A percentile compares a stretch with the other conserved stretches of the same genome.
Evolutionary conservation across 1,140 invertebrate genomes (phyloP).

Genomic region (Globodera ellingtonae): DNA sequence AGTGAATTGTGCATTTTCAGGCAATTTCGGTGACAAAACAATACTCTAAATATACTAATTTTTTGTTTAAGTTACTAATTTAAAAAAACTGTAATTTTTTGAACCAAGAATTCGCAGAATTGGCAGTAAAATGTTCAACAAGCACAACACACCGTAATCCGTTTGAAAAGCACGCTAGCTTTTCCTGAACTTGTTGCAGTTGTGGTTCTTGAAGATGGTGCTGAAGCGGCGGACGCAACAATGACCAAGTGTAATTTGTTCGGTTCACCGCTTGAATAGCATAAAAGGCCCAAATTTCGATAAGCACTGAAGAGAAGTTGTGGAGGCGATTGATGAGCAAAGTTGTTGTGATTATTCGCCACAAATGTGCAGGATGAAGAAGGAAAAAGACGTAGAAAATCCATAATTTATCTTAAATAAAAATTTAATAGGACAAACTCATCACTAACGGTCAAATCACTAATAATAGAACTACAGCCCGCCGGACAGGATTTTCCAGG

Average conservation of each 20-base stretch:
- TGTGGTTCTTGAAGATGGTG: background rate
- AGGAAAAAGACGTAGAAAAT: slow-evolving; percentile 21
- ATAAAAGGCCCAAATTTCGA: slow-evolving; percentile 7
- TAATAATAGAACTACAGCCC: no score
- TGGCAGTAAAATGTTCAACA: background rate
- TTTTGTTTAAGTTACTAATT: background rate
- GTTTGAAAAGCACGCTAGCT: background rate
- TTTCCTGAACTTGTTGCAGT: background rate
- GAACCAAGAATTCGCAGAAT: background rate
- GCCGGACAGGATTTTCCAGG: no score
- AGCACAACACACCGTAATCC: slow-evolving; percentile 4
- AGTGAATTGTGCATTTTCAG: slow-evolving; percentile 15
- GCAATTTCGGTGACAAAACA: slow-evolving; percentile 17
- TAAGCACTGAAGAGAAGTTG: slow-evolving; percentile 11
- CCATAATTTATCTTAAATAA: background rate
- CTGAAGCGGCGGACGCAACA: background rate
- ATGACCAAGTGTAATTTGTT: slow-evolving; percentile 15
- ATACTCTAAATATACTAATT: slow-evolving; percentile 20
- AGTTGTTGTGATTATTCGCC: background rate
- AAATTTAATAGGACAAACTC: no score
- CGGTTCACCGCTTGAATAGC: slow-evolving; percentile 12
- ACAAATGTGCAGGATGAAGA: background rate
- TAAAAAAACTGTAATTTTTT: background rate
- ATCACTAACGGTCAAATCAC: no score
- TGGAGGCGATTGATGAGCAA: background rate